A percentile compares a stretch with the other conserved stretches of the same genome.
Evolutionary conservation across 2,888 invertebrate genomes (phyloP).

Genomic region (Ichneumoninae sp.): DNA sequence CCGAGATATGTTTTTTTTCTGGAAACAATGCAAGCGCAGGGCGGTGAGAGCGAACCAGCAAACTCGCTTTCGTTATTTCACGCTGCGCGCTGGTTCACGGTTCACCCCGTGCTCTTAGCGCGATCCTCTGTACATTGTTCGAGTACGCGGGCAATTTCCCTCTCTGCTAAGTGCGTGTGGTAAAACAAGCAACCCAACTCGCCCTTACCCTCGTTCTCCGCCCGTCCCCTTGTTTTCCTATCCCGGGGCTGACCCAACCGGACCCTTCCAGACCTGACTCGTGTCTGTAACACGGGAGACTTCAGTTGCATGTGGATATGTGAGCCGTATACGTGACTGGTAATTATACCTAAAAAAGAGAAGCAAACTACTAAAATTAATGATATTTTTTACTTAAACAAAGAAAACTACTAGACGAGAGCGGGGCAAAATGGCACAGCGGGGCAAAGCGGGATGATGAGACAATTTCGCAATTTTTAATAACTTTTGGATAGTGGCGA

Average conservation of each 20-base stretch:
- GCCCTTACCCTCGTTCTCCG: constrained; percentile 37
- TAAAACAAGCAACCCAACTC: constrained; percentile 42
- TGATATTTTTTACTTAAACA: too few species aligned
- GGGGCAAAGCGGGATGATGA: too few species aligned
- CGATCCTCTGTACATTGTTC: constrained; percentile 30
- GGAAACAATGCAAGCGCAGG: constrained; percentile 31
- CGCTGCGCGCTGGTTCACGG: not conserved
- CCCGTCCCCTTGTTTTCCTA: constrained; percentile 22
- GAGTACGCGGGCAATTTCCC: constrained; percentile 20
- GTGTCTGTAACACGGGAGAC: not conserved
- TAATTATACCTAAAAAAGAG: too few species aligned
- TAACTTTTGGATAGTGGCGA: too few species aligned
- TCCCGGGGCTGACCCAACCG: not conserved
- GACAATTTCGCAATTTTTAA: too few species aligned
- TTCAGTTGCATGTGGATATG: not conserved
- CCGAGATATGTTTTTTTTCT: constrained; percentile 11
- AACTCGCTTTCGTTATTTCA: constrained; percentile 38
- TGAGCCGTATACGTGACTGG: too few species aligned
- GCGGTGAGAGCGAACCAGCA: constrained; percentile 26
- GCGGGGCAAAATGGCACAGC: too few species aligned
- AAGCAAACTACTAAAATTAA: too few species aligned
- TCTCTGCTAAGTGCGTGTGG: constrained; percentile 20
- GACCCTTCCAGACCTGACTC: not conserved
- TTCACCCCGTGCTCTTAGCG: constrained; percentile 11
- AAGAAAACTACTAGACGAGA: too few species aligned